phyloP scores from a whole-genome alignment of 92 coral and sea anemone species.

The Galaxea fascicularis region DNA sequence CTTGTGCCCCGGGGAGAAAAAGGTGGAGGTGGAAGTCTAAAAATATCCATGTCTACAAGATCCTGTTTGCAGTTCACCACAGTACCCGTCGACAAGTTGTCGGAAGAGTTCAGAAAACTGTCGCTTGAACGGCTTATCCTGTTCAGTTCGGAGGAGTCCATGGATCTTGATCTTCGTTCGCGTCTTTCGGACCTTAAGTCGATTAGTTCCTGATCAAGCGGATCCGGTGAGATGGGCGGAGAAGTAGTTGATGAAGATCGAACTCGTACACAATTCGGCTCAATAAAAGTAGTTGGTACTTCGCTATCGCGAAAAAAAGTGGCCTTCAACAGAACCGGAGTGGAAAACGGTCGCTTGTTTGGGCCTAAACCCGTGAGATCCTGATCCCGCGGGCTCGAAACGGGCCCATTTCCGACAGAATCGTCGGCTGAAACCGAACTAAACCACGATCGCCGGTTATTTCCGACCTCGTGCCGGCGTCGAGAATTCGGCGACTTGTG shows the following conservation, averaged over 20 bases:
- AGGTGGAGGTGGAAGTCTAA: constrained; percentile 77
- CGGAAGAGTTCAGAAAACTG: constrained; percentile 29
- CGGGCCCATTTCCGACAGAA: constrained; percentile 44
- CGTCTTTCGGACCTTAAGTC: constrained; percentile 68
- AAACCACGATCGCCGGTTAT: constrained; percentile 78
- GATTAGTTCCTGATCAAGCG: constrained; percentile 49
- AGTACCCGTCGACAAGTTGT: constrained; percentile 51
- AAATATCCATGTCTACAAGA: constrained; percentile 38
- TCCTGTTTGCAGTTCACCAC: constrained; percentile 67
- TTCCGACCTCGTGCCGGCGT: constrained; percentile 79
- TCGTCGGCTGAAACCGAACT: constrained; percentile 77
- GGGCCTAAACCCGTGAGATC: constrained; percentile 45
- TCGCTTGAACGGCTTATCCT: constrained; percentile 39
- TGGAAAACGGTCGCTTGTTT: constrained; percentile 83
- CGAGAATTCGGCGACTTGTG: constrained; percentile 77
- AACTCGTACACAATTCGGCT: constrained; percentile 43
- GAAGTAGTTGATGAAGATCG: constrained; percentile 50
- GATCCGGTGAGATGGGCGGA: constrained; percentile 41
- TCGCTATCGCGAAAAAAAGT: constrained; percentile 70
- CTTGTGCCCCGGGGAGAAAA: constrained; percentile 74
- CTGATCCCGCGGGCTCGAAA: constrained; percentile 59
- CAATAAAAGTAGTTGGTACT: constrained; percentile 61
- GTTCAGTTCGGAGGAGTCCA: constrained; percentile 76
- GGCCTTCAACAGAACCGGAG: constrained; percentile 87
- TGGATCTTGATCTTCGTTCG: constrained; percentile 82